A percentile compares a stretch with the other conserved stretches of the same genome.
Evolutionary conservation across 2,113 vertebrate genomes (phyloP).

Genomic region (Salvelinus alpinus): DNA sequence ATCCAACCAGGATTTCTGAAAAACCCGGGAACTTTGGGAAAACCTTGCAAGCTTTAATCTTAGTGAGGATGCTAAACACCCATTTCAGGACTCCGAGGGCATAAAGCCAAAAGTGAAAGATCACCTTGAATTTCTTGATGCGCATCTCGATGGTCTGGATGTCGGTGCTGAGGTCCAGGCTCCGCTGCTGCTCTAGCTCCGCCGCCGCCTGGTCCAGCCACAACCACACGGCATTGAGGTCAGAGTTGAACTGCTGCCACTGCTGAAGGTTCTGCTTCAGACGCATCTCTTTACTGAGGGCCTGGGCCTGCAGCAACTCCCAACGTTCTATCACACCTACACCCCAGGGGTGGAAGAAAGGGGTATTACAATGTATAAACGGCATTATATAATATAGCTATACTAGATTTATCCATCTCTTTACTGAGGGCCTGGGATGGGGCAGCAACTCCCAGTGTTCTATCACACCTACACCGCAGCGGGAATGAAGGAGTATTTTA

Average conservation of each 20-base stretch:
- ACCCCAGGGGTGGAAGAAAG: not conserved
- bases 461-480: slow-evolving; percentile 82
- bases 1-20: too few relatives aligned
- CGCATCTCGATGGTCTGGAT: slow-evolving; percentile 86
- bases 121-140: slow-evolving; percentile 94
- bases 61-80: too few relatives aligned
- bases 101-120: not conserved
- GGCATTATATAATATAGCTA: too few relatives aligned
- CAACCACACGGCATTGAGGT: slow-evolving; percentile 81
- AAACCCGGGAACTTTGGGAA: too few relatives aligned
- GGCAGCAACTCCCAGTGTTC: slow-evolving; percentile 97
- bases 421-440: slow-evolving; percentile 93
- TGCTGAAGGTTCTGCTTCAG: slow-evolving; percentile 94
- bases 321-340: slow-evolving; percentile 96
- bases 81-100: too few relatives aligned
- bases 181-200: slow-evolving; percentile 82
- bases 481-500: too few relatives aligned
- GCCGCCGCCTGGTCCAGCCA: slow-evolving; percentile 86
- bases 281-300: slow-evolving; percentile 88
- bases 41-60: too few relatives aligned
- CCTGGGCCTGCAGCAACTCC: slow-evolving; percentile 96
- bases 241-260: slow-evolving; percentile 92
- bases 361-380: too few relatives aligned
- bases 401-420: slow-evolving; percentile 66
- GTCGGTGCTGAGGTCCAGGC: slow-evolving; percentile 83